Conservation (phyloP, 1,140 invertebrate genomes). For the Neodiprion pinetum region DNA sequence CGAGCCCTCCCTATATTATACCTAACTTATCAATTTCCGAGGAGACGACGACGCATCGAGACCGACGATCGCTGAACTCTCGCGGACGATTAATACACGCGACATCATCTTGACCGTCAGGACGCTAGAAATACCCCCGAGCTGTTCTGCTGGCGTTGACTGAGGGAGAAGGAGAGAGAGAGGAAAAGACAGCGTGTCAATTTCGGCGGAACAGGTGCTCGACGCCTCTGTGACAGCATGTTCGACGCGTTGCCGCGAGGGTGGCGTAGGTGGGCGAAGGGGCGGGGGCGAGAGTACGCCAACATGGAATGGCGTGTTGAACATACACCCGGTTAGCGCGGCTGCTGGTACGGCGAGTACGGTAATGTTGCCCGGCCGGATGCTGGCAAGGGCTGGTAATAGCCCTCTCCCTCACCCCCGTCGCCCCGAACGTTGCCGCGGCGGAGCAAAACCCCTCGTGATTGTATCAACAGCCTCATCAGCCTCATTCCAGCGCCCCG, state of each 20-base stretch:
- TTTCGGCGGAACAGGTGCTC: conserved; percentile 49
- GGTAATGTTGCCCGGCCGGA: conserved; percentile 49
- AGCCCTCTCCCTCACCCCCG: conserved; percentile 29
- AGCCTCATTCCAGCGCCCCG: conserved; percentile 41
- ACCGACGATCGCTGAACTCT: no score
- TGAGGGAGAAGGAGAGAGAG: conserved; percentile 26
- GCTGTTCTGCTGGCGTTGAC: not conserved
- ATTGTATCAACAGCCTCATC: conserved; percentile 56
- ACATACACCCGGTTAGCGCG: conserved; percentile 51
- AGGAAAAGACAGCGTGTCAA: conserved; percentile 49
- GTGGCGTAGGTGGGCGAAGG: conserved; percentile 8
- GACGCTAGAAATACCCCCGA: no score
- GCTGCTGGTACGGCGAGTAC: conserved; percentile 7
- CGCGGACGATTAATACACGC: no score
- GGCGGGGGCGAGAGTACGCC: conserved; percentile 18
- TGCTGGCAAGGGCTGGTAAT: conserved; percentile 56
- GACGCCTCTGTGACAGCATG: conserved; percentile 53
- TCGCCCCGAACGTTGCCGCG: not conserved
- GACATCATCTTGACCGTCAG: no score
- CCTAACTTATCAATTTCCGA: conserved; percentile 7
- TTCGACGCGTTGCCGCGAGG: conserved; percentile 35
- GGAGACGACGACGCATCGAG: not conserved
- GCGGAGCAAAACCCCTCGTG: conserved; percentile 33
- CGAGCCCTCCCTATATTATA: not conserved
- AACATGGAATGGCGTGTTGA: conserved; percentile 54